Evolutionary conservation across 2,888 invertebrate genomes (phyloP), one percentile per base, ranked within the genome.

Genomic region (Chorisops tibialis): DNA sequence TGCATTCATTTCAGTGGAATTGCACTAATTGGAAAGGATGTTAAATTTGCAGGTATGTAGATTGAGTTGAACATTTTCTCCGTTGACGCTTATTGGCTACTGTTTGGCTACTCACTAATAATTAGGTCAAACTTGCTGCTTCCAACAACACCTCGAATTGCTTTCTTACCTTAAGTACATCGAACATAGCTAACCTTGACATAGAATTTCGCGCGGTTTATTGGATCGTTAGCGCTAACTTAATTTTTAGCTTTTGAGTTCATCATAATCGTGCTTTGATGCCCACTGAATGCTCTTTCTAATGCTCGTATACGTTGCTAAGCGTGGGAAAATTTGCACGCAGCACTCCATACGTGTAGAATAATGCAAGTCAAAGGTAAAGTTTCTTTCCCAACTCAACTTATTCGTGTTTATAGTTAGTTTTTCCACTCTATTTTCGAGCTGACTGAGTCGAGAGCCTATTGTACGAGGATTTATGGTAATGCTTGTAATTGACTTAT

Each of bases 141-240:
- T n/a, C n/a, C n/a, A n/a, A n/a, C n/a, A n/a, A n/a, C n/a, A n/a
- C n/a, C n/a, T n/a, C n/a, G n/a, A n/a, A n/a, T n/a, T n/a, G n/a
- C n/a, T n/a, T n/a, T n/a, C n/a, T n/a, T n/a, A n/a, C n/a, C n/a
- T n/a, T n/a, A n/a, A n/a, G n/a, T n/a, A n/a, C n/a, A n/a, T n/a
- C n/a, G n/a, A 11, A 11, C 6, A 14, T 4, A 39, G 12, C 56
- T 56, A 43, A 56, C 56, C 56, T 43, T 56, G 56, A 45, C 56
- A 56, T 45, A 56, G 43, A 56, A 56, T 56, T 43, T 21, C 43
- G 43, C 30, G 43, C 30, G 56, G 56, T 56, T 56, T 56, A 45
- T 45, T 56, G 56, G 56, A 16, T 56, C 16, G 45, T 45, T 43
- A 45, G 30, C 45, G 43, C 14, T 56, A 11, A 6, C 12, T 18